Base-by-base conservation (phyloP, 2,888 invertebrate species). In the Epirrhoe alternata region DNA sequence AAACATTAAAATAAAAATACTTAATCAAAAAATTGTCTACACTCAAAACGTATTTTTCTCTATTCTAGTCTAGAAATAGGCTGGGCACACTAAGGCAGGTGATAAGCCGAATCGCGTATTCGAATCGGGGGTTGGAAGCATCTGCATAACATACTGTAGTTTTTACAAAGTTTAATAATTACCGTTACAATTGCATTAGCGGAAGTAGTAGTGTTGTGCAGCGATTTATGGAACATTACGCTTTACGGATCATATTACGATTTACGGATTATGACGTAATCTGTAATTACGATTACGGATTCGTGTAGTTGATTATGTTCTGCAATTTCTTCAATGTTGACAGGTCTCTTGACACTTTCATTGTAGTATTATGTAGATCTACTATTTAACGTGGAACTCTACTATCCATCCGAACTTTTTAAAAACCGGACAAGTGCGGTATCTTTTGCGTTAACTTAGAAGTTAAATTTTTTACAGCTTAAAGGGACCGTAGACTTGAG, bases 161-260 rank as follows among this genome's bases (percentile, higher is more conserved):
- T 59, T 59, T 59, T 59, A 24, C 42, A 42, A n/a, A 42, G 16
- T 16, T n/a, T 51, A 17, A 33, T 57, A 59, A 59, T 59, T 51
- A 59, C 16, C 24, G 42, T 38, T 51, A 42, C 51, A 38, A 59
- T 59, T 42, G 42, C 51, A 59, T 30, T 59, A 59, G 51, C 59
- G 59, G 59, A 59, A 51, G 51, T 51, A 14, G 38, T 51, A 51
- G 59, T 59, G 59, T 52, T 59, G 51, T 59, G 30, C 59, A 42
- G 6, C 38, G 59, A 59, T 51, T 59, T 59, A 42, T 14, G 30
- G 38, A 30, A 47, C 16, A 31, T 51, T 38, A 59, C 38, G 12
- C n/a, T 8, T 50, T 50, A 35, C 50, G 58, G 33, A 24, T 16
- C 17, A 50, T 24, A 14, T 50, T 24, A 59, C 58, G 30, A 14